phyloP scores from a whole-genome alignment of 2,797 vertebrate genomes.

The Sarcoramphus papa region DNA sequence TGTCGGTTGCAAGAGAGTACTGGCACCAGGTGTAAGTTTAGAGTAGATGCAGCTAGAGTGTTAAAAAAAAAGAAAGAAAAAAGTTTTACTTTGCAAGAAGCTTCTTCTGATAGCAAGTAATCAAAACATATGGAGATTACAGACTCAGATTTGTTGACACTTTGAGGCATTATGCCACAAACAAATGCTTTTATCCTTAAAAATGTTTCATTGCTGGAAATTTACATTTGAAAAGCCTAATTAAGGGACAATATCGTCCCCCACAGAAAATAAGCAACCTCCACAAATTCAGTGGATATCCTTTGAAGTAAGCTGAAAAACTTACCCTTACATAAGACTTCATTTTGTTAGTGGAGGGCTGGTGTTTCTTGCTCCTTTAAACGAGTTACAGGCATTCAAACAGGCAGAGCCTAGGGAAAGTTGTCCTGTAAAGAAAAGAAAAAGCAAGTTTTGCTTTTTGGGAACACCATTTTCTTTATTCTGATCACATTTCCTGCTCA shows the following conservation, averaged over 20 bases:
- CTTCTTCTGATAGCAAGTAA: conserved; percentile 28
- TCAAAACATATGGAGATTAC: conserved; percentile 46
- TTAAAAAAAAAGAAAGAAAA: not conserved
- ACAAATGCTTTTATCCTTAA: conserved; percentile 44
- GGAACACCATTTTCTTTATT: not conserved
- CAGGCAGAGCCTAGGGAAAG: not conserved
- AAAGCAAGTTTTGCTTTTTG: not conserved
- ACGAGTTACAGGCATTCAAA: not conserved
- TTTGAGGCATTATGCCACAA: conserved; percentile 51
- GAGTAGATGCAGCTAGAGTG: not conserved
- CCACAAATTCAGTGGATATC: conserved; percentile 20
- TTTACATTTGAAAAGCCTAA: conserved; percentile 62
- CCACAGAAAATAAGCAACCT: conserved; percentile 45
- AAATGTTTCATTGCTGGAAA: conserved; percentile 26
- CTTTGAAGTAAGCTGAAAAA: conserved; percentile 47
- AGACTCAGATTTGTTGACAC: conserved; percentile 53
- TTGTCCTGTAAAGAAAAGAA: not conserved
- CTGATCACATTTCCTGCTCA: not conserved
- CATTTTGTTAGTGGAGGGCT: not conserved
- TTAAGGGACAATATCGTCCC: conserved; percentile 43
- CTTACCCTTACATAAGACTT: conserved; percentile 9
- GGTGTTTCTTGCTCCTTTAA: not conserved
- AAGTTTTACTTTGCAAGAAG: conserved; percentile 2
- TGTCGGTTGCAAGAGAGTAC: not conserved
- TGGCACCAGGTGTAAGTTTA: conserved; percentile 8